Conservation (phyloP, 2,113 vertebrate genomes). For the Siniperca knerii region DNA sequence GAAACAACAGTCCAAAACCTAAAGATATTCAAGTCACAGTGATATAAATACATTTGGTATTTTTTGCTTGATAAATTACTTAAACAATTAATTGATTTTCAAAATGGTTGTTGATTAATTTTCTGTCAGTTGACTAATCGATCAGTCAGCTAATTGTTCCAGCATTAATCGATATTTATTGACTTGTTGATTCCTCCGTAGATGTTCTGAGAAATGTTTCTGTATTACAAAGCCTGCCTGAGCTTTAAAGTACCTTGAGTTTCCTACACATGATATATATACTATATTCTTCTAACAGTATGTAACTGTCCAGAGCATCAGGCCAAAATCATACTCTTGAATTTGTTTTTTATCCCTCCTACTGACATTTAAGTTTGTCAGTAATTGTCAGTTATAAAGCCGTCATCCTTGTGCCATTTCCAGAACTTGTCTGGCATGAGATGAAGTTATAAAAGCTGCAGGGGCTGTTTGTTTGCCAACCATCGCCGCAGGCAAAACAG, state of each 20-base stretch:
- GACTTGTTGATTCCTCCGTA: background rate
- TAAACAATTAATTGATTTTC: too few relatives aligned
- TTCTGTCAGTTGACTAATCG: background rate
- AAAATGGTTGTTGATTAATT: too few relatives aligned
- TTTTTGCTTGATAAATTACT: too few relatives aligned
- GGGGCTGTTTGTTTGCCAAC: slow-evolving; percentile 42
- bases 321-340: background rate
- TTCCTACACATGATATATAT: background rate
- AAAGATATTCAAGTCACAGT: background rate
- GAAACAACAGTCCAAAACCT: background rate
- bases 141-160: background rate
- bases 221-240: background rate
- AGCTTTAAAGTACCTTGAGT: background rate
- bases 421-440: slow-evolving; percentile 51
- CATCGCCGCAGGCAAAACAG: slow-evolving; percentile 54
- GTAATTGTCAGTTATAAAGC: slow-evolving; percentile 66
- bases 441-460: slow-evolving; percentile 51
- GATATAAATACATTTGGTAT: too few relatives aligned
- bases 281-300: background rate
- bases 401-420: slow-evolving; percentile 39
- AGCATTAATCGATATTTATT: background rate
- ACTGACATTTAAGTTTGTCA: slow-evolving; percentile 59
- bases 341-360: slow-evolving; percentile 17
- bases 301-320: background rate
- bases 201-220: background rate